A percentile compares a stretch with the other conserved stretches of the same genome.
These are phyloP conservation scores for Scaptomyza polygonia DNA, from an alignment of 2,888 invertebrate species.

Conservation along the genomic window DNA sequence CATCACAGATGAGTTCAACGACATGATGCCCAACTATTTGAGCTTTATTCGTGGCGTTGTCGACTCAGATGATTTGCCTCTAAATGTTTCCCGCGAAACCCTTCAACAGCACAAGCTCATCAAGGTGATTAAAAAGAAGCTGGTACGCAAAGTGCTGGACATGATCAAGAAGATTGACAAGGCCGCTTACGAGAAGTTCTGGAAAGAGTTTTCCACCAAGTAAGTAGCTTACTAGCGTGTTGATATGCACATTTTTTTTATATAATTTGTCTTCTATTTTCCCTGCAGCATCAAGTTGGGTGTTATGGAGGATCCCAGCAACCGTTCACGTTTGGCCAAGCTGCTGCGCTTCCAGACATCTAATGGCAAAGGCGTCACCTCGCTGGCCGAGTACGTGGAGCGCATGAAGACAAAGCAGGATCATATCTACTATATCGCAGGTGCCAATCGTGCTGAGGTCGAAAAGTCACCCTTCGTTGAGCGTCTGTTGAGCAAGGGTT, in stretches of 20 bases:
- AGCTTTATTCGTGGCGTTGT: slow-evolving; percentile 98
- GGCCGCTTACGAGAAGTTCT: slow-evolving; percentile 96
- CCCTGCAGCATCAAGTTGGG: slow-evolving; percentile 93
- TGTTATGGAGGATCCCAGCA: slow-evolving; percentile 98
- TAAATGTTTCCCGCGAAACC: slow-evolving; percentile 99
- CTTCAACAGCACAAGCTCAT: slow-evolving; percentile 99
- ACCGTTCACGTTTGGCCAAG: slow-evolving; percentile 97
- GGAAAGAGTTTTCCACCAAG: slow-evolving; percentile 99
- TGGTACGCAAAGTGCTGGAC: slow-evolving; percentile 97
- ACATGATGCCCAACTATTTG: slow-evolving; percentile 99
- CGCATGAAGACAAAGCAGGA: slow-evolving; percentile 98
- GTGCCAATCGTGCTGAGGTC: slow-evolving; percentile 93
- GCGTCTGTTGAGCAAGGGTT: slow-evolving; percentile 95
- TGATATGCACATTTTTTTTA: too few relatives aligned
- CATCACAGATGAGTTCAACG: slow-evolving; percentile 99
- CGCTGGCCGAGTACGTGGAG: slow-evolving; percentile 94
- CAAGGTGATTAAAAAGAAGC: slow-evolving; percentile 99
- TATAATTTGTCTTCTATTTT: slow-evolving; percentile 34
- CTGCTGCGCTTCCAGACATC: slow-evolving; percentile 96
- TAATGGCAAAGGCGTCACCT: slow-evolving; percentile 87
- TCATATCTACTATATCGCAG: slow-evolving; percentile 98
- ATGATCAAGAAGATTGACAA: slow-evolving; percentile 98
- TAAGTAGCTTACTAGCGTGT: slow-evolving; percentile 82
- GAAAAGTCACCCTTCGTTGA: slow-evolving; percentile 98
- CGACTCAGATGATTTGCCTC: slow-evolving; percentile 98